These are phyloP conservation scores for Listronotus oregonensis DNA, from an alignment of 1,140 invertebrate species.

Conservation along the genomic window DNA sequence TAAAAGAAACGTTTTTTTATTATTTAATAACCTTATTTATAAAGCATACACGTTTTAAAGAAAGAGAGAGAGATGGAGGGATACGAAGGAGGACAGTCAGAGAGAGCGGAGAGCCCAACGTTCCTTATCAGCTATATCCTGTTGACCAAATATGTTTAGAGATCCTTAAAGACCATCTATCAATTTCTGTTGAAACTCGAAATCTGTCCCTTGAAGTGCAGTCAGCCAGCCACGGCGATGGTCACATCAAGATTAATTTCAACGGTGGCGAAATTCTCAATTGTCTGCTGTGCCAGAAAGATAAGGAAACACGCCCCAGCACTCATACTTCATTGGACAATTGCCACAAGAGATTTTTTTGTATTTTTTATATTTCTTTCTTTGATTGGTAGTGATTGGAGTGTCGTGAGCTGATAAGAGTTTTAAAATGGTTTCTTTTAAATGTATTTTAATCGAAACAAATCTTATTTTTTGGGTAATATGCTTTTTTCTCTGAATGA, in stretches of 20 bases:
- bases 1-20: too few species aligned
- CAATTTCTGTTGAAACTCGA: slow-evolving; percentile 32
- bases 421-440: too few species aligned
- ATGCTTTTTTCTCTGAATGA: too few species aligned
- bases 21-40: too few species aligned
- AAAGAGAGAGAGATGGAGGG: too few species aligned
- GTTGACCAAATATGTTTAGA: slow-evolving; percentile 31
- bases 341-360: slow-evolving; percentile 13
- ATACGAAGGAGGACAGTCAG: too few species aligned
- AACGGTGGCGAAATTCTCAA: slow-evolving; percentile 35
- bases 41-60: too few species aligned
- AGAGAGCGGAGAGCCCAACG: neutral
- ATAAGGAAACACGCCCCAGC: slow-evolving; percentile 27
- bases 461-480: too few species aligned
- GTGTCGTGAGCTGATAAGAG: too few species aligned
- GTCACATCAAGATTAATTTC: slow-evolving; percentile 26
- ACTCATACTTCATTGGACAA: slow-evolving; percentile 38
- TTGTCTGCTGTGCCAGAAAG: slow-evolving; percentile 38
- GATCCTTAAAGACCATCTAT: slow-evolving; percentile 33
- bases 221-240: slow-evolving; percentile 2
- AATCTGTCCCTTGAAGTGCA: slow-evolving; percentile 37
- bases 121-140: slow-evolving; percentile 15
- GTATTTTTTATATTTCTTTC: too few species aligned
- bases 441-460: too few species aligned
- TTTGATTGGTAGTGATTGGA: too few species aligned